Evolutionary conservation across 2,797 vertebrate species (phyloP).

Genomic region (Oreochromis mossambicus): DNA sequence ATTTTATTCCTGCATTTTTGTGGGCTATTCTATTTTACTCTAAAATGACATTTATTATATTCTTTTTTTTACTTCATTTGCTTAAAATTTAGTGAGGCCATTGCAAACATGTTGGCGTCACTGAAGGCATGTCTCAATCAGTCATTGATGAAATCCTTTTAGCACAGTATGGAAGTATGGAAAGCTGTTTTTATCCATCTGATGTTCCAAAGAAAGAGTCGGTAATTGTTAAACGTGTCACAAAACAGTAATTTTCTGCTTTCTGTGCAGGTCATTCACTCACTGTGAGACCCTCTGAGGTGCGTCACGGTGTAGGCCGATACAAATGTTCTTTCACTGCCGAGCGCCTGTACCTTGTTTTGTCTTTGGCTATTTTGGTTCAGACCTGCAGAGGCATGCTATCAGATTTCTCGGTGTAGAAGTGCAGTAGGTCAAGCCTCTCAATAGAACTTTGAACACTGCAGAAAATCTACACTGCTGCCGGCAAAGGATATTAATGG

Average conservation of each 20-base stretch:
- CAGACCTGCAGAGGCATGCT: slow-evolving; percentile 22
- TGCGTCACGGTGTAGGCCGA: not conserved
- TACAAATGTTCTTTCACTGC: slow-evolving; percentile 10
- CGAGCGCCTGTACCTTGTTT: slow-evolving; percentile 21
- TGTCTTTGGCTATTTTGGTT: slow-evolving; percentile 57
- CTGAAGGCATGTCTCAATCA: not conserved
- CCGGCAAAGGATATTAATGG: slow-evolving; percentile 55
- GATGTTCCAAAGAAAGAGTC: not conserved
- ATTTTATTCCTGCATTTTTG: too few species aligned
- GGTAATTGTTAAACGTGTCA: not conserved
- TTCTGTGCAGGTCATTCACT: not conserved
- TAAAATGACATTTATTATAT: not conserved
- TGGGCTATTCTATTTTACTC: not conserved
- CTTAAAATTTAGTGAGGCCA: not conserved
- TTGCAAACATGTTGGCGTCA: not conserved
- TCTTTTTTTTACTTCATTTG: not conserved
- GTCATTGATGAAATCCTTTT: not conserved
- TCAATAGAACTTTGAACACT: slow-evolving; percentile 30
- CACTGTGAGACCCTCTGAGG: not conserved
- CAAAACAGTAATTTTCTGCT: not conserved
- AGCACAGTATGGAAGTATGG: not conserved
- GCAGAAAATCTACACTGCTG: slow-evolving; percentile 49
- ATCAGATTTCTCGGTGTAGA: slow-evolving; percentile 59
- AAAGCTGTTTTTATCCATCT: not conserved
- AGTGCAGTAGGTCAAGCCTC: slow-evolving; percentile 67